Evolutionary conservation across 2,888 invertebrate genomes (phyloP), one percentile per base, ranked within the genome.

Genomic region (Elysia crispata): DNA sequence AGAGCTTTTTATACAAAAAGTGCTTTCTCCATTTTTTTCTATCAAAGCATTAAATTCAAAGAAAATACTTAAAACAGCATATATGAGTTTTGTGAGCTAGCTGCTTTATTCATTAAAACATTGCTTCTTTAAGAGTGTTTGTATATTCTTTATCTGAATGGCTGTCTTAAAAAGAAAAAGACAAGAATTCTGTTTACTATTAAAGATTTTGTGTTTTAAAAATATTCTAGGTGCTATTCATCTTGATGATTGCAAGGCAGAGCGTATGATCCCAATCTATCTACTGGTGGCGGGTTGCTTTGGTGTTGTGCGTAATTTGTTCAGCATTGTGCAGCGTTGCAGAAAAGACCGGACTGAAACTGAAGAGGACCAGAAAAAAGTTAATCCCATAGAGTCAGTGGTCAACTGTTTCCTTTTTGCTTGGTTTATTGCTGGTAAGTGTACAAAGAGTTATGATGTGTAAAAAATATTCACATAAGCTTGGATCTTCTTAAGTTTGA

Each of bases 371-470:
- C 86, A 86, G 41, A 75, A 85, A 49, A 87, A 88, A 81, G 85
- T 88, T 11, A 89, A 90, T 62, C 88, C 89, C 1, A 81, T 88
- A 67, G 90, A 90, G 79, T 83, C 83, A 13, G 62, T 88, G 1
- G 77, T 91, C n/a, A 88, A 86, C 83, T 89, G 89, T 79, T 95
- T 95, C 88, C 94, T 95, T 92, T 91, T 95, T 67, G 94, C 94
- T 64, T 95, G 95, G 95, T 95, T 95, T 86, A 94, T 95, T 85
- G 94, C 95, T 82, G 95, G 95, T 94, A 90, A 92, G 92, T 49
- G 0, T 18, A 60, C 6, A 18, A 11, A 6, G 41, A 3, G 11
- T 41, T 11, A 41, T 41, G 41, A 6, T 41, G 3, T 41, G 41
- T 41, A 41, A n/a, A n/a, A n/a, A n/a, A n/a, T n/a, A n/a, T n/a